Conservation (phyloP, 2,113 vertebrate genomes). For the Anthoscopus minutus region DNA sequence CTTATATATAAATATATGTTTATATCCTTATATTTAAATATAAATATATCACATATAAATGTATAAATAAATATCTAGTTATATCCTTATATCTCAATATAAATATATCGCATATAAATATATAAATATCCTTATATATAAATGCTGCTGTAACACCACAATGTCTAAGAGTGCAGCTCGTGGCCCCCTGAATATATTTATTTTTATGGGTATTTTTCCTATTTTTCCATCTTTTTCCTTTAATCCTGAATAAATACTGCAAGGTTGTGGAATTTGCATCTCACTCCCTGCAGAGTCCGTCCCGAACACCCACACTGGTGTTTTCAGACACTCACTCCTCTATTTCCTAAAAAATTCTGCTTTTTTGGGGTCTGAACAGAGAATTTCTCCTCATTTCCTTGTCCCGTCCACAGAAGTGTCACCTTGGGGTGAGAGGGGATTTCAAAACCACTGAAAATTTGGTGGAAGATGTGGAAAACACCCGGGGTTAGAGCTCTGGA, state of each 20-base stretch:
- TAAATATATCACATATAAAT: not conserved
- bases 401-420: not conserved
- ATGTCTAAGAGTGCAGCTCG: accelerated
- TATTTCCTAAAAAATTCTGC: not conserved
- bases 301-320: too few species aligned
- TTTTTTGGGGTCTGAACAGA: not conserved
- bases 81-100: not conserved
- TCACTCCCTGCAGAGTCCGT: not conserved
- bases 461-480: not conserved
- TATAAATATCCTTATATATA: not conserved
- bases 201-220: not conserved
- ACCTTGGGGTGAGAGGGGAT: not conserved
- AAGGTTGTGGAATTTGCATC: not conserved
- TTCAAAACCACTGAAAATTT: not conserved
- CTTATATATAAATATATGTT: too few species aligned
- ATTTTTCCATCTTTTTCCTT: not conserved
- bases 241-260: not conserved
- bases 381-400: not conserved
- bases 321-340: not conserved
- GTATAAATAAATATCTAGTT: too few species aligned
- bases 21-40: not conserved
- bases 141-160: not conserved
- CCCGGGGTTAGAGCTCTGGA: not conserved
- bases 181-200: not conserved
- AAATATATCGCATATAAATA: not conserved